These are phyloP conservation scores for Irena cyanogastra DNA, from an alignment of 2,113 vertebrate genomes.

Conservation along the genomic window DNA sequence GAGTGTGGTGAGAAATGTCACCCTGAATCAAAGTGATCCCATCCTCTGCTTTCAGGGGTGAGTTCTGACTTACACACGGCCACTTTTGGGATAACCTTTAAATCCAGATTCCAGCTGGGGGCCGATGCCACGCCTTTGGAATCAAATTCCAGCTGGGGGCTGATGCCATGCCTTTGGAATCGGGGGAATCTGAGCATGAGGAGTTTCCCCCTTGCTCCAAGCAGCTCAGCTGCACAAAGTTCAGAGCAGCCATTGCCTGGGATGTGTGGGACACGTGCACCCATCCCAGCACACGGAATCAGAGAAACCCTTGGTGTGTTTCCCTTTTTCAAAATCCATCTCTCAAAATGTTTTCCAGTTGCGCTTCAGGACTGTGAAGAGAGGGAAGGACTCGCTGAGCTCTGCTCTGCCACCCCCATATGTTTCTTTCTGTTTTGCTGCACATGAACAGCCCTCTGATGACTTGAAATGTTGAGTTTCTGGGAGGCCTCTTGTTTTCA, in stretches of 20 bases:
- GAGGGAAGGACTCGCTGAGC: not conserved
- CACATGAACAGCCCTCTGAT: not conserved
- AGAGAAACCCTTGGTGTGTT: not conserved
- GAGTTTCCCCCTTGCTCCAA: not conserved
- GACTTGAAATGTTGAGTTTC: not conserved
- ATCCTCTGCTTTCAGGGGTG: not conserved
- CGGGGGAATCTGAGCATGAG: not conserved
- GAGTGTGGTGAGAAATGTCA: conserved; percentile 40
- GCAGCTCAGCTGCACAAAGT: not conserved
- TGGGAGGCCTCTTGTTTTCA: conserved; percentile 34
- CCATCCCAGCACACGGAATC: not conserved
- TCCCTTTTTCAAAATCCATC: fast-evolving
- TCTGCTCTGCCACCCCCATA: not conserved
- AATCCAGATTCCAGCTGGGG: not conserved
- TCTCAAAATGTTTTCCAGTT: not conserved
- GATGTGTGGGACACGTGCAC: fast-evolving
- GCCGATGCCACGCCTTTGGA: not conserved
- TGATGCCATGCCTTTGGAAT: not conserved
- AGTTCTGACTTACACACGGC: not conserved
- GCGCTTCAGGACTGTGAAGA: not conserved
- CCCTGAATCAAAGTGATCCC: conserved; percentile 32
- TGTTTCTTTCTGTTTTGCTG: conserved; percentile 24
- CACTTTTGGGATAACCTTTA: not conserved
- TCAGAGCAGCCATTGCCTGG: not conserved
- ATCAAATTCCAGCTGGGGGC: not conserved